These are phyloP conservation scores for Ctenomys sociabilis DNA, from an alignment of 2,113 vertebrate species.

Conservation along the genomic window DNA sequence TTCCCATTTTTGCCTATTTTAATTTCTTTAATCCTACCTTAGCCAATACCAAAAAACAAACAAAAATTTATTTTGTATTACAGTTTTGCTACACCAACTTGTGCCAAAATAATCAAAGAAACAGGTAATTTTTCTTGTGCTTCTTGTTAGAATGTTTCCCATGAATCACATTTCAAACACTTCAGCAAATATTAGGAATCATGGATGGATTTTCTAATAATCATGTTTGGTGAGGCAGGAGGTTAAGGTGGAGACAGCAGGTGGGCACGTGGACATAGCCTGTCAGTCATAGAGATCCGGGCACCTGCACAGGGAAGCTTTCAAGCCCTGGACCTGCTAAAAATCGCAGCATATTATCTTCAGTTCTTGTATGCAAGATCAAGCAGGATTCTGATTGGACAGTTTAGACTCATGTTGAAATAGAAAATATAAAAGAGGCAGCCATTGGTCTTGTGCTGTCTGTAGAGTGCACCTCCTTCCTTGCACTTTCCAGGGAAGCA, in stretches of 20 bases:
- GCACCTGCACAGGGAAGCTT: not conserved
- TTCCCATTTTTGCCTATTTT: not conserved
- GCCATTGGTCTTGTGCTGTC: not conserved
- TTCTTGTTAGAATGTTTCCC: not conserved
- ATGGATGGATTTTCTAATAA: not conserved
- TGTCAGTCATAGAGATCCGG: not conserved
- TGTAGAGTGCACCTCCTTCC: too few species aligned
- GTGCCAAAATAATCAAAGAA: not conserved
- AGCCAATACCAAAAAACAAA: not conserved
- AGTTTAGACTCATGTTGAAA: not conserved
- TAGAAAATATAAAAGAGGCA: not conserved
- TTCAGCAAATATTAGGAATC: not conserved
- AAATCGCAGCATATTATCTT: not conserved
- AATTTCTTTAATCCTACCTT: not conserved
- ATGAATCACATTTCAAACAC: not conserved
- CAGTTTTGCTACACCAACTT: not conserved
- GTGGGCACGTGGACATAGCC: not conserved
- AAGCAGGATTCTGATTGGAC: not conserved
- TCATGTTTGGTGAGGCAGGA: not conserved
- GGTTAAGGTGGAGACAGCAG: not conserved
- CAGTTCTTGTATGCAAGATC: not conserved
- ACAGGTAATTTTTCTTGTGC: not conserved
- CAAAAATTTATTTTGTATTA: not conserved
- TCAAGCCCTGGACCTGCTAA: not conserved
- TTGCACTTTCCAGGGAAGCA: too few species aligned